Base-by-base conservation (phyloP, 1,140 invertebrate species). In the Neuroterus valhalla region DNA sequence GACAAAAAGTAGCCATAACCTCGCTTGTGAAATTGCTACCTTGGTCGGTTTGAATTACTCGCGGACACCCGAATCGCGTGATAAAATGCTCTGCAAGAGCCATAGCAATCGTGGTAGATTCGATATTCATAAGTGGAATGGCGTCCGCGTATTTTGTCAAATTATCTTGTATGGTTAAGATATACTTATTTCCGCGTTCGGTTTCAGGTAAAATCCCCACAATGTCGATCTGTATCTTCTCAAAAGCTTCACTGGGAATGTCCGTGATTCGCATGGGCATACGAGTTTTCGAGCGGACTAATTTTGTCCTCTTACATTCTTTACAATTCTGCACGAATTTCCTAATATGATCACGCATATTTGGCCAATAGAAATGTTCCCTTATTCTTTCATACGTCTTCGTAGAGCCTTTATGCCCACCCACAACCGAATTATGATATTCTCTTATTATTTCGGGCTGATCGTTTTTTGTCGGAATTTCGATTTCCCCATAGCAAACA, bases 141-240 rank as follows among this genome's bases (percentile, higher is more conserved):
- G 48, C 48, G 23, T 52, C 15, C n/a, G n/a, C n/a, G 55, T 78
- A 87, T 78, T 87, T 88, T 0, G 83, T 81, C 17, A 89, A 50
- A 19, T 81, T 68, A 70, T 85, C 83, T 72, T 87, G 82, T 43
- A 83, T 68, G 3, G 85, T 85, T 4, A 87, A 38, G 38, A 87
- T 79, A 72, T 77, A 86, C 72, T 81, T 82, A 69, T 85, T 84
- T 5, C 82, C 82, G 2, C 42, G n/a, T 21, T 74, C 46, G 0
- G 81, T 80, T 62, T 72, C 21, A 2, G 79, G 77, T 46, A 86
- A 50, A 1, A 81, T 83, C 2, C 86, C 85, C 1, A 86, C 81
- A 2, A 88, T 81, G 55, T 88, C 85, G 14, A 86, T 19, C 6
- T 68, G 23, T 8, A 79, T 66, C 42, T 77, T 78, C 23, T 81